These are phyloP conservation scores for Nemurella pictetii DNA, from an alignment of 2,888 invertebrate species.

Conservation along the genomic window DNA sequence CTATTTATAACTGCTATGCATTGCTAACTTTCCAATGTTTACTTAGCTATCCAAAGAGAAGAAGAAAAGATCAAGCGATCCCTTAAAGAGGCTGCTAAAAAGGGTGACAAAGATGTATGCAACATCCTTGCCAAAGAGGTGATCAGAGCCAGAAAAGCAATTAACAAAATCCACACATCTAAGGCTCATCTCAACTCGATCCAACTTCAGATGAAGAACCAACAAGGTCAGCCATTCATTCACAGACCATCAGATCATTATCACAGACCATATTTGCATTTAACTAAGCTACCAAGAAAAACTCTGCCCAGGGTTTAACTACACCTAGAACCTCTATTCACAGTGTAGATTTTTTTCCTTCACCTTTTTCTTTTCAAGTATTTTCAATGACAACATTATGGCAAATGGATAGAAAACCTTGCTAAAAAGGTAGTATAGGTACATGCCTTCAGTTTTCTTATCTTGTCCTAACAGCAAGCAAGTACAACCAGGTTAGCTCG, in stretches of 20 bases:
- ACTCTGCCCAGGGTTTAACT: neutral
- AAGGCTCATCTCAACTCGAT: constrained; percentile 98
- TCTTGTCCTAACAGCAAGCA: neutral
- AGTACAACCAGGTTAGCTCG: neutral
- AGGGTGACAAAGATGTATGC: constrained; percentile 92
- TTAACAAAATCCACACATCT: constrained; percentile 89
- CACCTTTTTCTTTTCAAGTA: no score
- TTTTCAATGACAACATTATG: no score
- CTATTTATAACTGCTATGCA: neutral
- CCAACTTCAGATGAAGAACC: constrained; percentile 97
- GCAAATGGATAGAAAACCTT: no score
- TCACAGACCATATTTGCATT: neutral
- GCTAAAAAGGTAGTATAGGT: no score
- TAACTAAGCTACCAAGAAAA: neutral
- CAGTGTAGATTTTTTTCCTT: no score
- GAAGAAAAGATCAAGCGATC: constrained; percentile 95
- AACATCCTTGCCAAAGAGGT: constrained; percentile 92
- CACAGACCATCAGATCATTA: no score
- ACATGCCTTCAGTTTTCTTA: neutral
- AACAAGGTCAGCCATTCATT: no score
- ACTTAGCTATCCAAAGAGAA: constrained; percentile 88
- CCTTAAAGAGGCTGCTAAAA: constrained; percentile 93
- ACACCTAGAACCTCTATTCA: neutral
- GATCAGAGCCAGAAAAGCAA: constrained; percentile 81
- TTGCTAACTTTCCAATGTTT: constrained; percentile 14